Evolutionary conservation across 2,797 vertebrate species (phyloP).

Genomic region (Sebastes kiyomatsui): DNA sequence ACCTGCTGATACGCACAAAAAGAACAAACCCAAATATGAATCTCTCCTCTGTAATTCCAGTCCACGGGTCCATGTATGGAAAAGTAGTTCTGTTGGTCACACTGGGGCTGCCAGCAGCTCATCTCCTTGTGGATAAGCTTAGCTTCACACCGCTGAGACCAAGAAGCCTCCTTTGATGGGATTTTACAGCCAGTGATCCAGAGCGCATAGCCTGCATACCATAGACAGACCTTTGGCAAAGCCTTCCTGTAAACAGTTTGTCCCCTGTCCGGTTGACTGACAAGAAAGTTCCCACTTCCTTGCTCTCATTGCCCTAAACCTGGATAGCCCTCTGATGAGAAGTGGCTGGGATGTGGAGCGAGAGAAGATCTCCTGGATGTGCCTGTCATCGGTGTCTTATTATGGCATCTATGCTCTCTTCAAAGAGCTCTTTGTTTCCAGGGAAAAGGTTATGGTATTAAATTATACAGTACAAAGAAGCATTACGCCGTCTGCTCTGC

Average conservation of each 20-base stretch:
- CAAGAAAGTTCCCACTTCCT: constrained; percentile 30
- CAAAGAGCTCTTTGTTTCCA: constrained; percentile 85
- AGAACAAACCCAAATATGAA: constrained; percentile 26
- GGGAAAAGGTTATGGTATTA: constrained; percentile 72
- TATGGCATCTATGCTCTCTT: constrained; percentile 70
- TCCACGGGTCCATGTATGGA: constrained; percentile 43
- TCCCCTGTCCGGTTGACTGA: constrained; percentile 28
- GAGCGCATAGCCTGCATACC: constrained; percentile 75
- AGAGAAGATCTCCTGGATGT: constrained; percentile 72
- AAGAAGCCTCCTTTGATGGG: constrained; percentile 76
- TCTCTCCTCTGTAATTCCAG: constrained; percentile 3
- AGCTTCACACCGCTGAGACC: constrained; percentile 66
- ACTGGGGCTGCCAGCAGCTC: constrained; percentile 48
- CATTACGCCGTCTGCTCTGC: constrained; percentile 39
- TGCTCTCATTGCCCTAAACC: neutral
- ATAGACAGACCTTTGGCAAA: constrained; percentile 56
- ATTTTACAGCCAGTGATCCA: constrained; percentile 77
- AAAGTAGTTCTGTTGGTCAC: constrained; percentile 42
- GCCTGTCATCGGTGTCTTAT: constrained; percentile 84
- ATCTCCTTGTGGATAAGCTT: constrained; percentile 68
- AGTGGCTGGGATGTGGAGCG: constrained; percentile 31
- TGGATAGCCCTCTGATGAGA: constrained; percentile 29
- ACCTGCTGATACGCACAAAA: constrained; percentile 28
- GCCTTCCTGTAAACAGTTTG: constrained; percentile 59
- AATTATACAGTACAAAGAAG: constrained; percentile 59